Evolutionary conservation across 1,140 invertebrate genomes (phyloP).

Genomic region (Nomia melanderi): DNA sequence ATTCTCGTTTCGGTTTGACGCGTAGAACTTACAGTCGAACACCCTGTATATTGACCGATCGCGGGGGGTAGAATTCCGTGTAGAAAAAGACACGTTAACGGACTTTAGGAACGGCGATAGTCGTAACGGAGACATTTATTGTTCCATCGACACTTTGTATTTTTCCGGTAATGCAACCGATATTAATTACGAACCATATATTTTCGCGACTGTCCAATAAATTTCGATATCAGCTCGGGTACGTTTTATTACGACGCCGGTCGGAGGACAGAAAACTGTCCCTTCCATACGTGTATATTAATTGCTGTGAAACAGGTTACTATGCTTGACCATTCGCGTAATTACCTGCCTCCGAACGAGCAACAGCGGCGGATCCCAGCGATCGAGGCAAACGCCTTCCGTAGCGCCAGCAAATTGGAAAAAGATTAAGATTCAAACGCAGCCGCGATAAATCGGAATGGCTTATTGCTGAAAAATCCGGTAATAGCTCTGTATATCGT

Average conservation of each 20-base stretch:
- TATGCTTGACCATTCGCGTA: constrained; percentile 16
- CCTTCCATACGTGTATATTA: constrained; percentile 20
- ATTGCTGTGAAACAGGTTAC: constrained; percentile 26
- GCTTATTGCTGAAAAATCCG: constrained; percentile 9
- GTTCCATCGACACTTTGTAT: constrained; percentile 11
- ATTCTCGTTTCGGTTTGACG: too few relatives aligned
- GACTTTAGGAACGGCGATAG: not conserved
- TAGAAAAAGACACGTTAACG: not conserved
- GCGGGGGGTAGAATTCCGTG: not conserved
- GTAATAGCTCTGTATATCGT: constrained; percentile 5
- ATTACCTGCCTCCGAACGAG: constrained; percentile 9
- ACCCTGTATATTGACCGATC: not conserved
- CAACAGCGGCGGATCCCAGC: not conserved
- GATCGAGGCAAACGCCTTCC: not conserved
- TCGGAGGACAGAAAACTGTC: not conserved
- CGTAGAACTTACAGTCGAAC: too few relatives aligned
- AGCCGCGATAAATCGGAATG: constrained; percentile 16
- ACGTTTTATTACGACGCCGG: not conserved
- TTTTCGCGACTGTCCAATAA: constrained; percentile 2
- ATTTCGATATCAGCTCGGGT: constrained; percentile 8
- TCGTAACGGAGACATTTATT: constrained; percentile 18
- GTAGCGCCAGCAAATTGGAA: constrained; percentile 16
- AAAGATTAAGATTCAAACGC: constrained; percentile 22
- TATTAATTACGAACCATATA: constrained; percentile 22
- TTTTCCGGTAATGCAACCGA: constrained; percentile 4